Conservation (phyloP, 2,888 invertebrate species). For the Amphipoea oculea region DNA sequence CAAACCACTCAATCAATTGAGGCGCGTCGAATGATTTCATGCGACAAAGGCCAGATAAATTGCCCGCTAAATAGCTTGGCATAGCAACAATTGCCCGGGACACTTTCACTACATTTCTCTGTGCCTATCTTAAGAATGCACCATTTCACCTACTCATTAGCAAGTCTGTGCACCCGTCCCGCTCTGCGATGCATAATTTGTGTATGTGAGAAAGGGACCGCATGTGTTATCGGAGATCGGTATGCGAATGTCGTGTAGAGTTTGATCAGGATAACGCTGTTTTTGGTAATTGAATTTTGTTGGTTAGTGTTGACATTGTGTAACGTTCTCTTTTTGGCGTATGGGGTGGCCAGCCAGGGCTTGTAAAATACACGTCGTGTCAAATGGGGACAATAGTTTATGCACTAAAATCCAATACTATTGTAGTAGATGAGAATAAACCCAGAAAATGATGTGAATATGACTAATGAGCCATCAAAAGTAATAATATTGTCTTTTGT, state of each 20-base stretch:
- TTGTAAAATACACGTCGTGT: background rate
- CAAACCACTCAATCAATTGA: constrained; percentile 43
- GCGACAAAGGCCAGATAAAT: constrained; percentile 54
- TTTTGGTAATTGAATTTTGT: constrained; percentile 61
- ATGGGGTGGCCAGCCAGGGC: background rate
- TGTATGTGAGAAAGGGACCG: constrained; percentile 71
- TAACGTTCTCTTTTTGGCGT: constrained; percentile 13
- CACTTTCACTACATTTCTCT: constrained; percentile 80
- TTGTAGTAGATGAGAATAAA: background rate
- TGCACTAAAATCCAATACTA: background rate
- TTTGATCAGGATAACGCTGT: constrained; percentile 69
- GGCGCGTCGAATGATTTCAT: constrained; percentile 45
- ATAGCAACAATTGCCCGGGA: constrained; percentile 57
- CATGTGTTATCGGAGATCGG: constrained; percentile 75
- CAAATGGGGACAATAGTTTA: background rate
- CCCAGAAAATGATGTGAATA: background rate
- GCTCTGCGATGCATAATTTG: constrained; percentile 73
- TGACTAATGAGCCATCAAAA: background rate
- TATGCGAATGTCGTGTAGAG: constrained; percentile 72
- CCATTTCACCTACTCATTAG: constrained; percentile 83
- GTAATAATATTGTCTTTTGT: constrained; percentile 44
- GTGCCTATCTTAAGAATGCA: constrained; percentile 73
- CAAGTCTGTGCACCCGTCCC: constrained; percentile 71
- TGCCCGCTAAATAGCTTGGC: constrained; percentile 49
- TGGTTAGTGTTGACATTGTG: constrained; percentile 19